Base-by-base conservation (phyloP, 2,888 invertebrate species). In the Ephialtes manifestator region DNA sequence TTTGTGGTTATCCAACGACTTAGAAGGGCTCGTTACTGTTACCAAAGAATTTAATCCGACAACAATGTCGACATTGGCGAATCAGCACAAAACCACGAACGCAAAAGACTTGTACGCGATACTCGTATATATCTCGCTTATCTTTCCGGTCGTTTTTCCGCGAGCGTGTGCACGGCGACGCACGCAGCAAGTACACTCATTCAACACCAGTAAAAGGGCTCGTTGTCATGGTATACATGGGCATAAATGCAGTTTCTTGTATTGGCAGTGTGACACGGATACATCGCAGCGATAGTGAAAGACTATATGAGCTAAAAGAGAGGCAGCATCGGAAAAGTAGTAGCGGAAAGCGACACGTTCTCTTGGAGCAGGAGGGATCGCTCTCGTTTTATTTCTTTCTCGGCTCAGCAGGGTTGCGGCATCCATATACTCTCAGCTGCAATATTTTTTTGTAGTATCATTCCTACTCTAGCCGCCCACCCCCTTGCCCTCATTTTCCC, bases 391-490 rank as follows among this genome's bases (percentile, higher is more conserved):
- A 60, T 60, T 75, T 63, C 24, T 60, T 35, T 74, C 46, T 1
- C 28, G 13, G 39, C 51, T 76, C 77, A 53, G 46, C 63, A 31
- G 31, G 15, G 43, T 46, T 53, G 77, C 68, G 24, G 67, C 80
- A 55, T 71, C 71, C 53, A 65, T 72, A 75, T 65, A 39, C 53
- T 63, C 63, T 58, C 72, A 39, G 35, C 70, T 48, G 60, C 60
- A 74, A 74, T 74, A 60, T 74, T 60, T 83, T 51, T 71, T 82
- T 75, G 24, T 76, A 39, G 46, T 46, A 53, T 74, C 68, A 31
- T 65, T 65, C 53, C 43, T 28, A 18, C 71, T 43, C 0, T 48
- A 24, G 43, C 65, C 39, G 31, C 10, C n/a, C n/a, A 11, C n/a
- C 63, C 31, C 53, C 48, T 39, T 24, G 35, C 70, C 48, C 68